Conservation (phyloP, 1,140 invertebrate species). For the Lucilia sericata region DNA sequence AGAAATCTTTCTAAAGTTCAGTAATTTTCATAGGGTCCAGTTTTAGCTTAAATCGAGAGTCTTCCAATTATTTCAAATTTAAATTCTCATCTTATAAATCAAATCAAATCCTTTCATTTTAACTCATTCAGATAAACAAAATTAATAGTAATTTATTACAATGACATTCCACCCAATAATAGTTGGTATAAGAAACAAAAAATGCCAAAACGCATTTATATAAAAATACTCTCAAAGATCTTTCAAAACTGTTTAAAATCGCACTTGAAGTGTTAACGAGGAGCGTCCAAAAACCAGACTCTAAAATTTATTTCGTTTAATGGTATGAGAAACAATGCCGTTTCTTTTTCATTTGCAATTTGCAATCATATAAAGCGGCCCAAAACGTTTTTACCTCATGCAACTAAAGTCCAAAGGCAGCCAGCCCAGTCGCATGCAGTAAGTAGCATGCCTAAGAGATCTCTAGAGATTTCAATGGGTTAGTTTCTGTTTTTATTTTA, state of each 20-base stretch:
- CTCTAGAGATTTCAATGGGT: slow-evolving; percentile 35
- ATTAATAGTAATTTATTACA: slow-evolving; percentile 29
- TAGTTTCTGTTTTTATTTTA: slow-evolving; percentile 19
- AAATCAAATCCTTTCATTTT: not conserved
- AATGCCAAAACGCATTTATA: not conserved
- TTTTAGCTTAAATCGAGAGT: too few species aligned
- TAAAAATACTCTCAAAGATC: not conserved
- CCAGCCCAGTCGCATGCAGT: not conserved
- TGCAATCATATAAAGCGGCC: not conserved
- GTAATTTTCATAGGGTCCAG: too few species aligned
- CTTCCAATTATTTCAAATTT: too few species aligned
- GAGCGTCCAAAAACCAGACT: slow-evolving; percentile 1
- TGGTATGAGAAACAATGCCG: not conserved
- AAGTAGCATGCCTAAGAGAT: slow-evolving; percentile 13
- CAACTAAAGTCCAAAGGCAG: not conserved
- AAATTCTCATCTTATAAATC: too few species aligned
- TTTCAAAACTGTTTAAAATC: slow-evolving; percentile 38
- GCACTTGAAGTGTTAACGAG: slow-evolving; percentile 43
- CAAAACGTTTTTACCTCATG: not conserved
- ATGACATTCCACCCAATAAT: not conserved
- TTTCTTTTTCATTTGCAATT: not conserved
- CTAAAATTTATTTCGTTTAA: slow-evolving; percentile 1
- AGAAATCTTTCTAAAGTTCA: too few species aligned
- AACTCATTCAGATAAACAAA: not conserved
- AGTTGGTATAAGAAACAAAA: not conserved